phyloP scores from a whole-genome alignment of 2,888 invertebrate genomes.

The Automeris io region DNA sequence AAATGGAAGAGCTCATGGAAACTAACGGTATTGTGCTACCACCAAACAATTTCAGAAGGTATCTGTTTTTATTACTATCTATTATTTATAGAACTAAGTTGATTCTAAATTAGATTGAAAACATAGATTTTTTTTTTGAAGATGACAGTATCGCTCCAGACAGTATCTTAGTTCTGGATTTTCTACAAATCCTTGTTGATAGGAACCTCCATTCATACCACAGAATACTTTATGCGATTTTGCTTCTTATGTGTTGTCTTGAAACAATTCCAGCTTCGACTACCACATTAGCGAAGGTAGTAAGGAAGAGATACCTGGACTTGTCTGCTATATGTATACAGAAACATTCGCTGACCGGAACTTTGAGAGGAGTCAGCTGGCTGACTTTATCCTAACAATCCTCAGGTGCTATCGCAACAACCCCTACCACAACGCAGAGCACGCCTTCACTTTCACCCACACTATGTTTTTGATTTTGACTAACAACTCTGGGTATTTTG shows the following conservation, averaged over 20 bases:
- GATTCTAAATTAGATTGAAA: no score
- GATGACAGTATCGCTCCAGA: no score
- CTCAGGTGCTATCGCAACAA: constrained; percentile 67
- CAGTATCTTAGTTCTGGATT: no score
- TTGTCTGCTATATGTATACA: constrained; percentile 69
- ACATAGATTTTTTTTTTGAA: no score
- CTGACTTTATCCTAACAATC: constrained; percentile 69
- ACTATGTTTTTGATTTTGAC: constrained; percentile 76
- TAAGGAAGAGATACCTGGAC: constrained; percentile 67
- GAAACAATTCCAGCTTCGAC: constrained; percentile 52
- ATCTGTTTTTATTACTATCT: no score
- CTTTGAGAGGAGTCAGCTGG: constrained; percentile 48
- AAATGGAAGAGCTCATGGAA: constrained; percentile 58
- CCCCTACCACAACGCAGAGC: constrained; percentile 80
- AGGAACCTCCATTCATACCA: no score
- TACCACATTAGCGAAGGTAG: constrained; percentile 74
- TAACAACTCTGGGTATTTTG: constrained; percentile 64
- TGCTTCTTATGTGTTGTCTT: background rate
- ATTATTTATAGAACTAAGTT: no score
- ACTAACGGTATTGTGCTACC: constrained; percentile 48
- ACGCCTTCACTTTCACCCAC: constrained; percentile 79
- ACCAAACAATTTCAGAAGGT: constrained; percentile 68
- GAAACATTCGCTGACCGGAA: constrained; percentile 59
- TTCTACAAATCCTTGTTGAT: no score
- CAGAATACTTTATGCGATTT: background rate